phyloP scores from a whole-genome alignment of 1,140 invertebrate species.

The Drosophila pandora region DNA sequence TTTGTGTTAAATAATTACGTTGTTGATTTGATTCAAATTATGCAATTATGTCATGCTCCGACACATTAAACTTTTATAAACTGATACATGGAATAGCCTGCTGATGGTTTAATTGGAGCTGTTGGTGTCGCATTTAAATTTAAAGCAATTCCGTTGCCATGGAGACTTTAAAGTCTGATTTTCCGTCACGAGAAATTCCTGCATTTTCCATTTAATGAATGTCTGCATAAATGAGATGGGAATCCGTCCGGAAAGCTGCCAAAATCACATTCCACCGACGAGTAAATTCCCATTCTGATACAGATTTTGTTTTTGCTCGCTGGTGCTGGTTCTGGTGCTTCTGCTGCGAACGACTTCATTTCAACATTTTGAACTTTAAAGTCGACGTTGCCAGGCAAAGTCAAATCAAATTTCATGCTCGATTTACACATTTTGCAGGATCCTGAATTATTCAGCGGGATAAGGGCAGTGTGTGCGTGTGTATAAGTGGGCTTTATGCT shows the following conservation, averaged over 20 bases:
- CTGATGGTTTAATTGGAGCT: too few species aligned
- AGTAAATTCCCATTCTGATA: constrained; percentile 11
- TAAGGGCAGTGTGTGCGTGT: constrained; percentile 2
- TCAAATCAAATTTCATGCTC: constrained; percentile 60
- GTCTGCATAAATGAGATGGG: constrained; percentile 17
- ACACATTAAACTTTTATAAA: not conserved
- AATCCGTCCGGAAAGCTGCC: constrained; percentile 22
- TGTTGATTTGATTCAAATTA: not conserved
- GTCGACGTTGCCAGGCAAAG: constrained; percentile 23
- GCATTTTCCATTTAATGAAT: constrained; percentile 18
- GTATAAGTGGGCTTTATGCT: constrained; percentile 11
- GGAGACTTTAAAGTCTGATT: not conserved
- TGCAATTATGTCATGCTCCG: not conserved
- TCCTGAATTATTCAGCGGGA: constrained; percentile 53
- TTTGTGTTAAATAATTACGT: constrained; percentile 3
- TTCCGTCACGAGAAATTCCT: not conserved
- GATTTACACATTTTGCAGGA: constrained; percentile 49
- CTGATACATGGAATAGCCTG: too few species aligned
- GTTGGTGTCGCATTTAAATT: too few species aligned
- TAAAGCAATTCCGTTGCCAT: not conserved
- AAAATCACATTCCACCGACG: constrained; percentile 27
- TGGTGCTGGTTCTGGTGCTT: not conserved
- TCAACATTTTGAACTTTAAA: constrained; percentile 43
- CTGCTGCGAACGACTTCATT: constrained; percentile 7
- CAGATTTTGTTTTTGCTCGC: constrained; percentile 7